Evolutionary conservation across 1,140 invertebrate genomes (phyloP), one percentile per base, ranked within the genome.

Genomic region (Lucilia cuprina): DNA sequence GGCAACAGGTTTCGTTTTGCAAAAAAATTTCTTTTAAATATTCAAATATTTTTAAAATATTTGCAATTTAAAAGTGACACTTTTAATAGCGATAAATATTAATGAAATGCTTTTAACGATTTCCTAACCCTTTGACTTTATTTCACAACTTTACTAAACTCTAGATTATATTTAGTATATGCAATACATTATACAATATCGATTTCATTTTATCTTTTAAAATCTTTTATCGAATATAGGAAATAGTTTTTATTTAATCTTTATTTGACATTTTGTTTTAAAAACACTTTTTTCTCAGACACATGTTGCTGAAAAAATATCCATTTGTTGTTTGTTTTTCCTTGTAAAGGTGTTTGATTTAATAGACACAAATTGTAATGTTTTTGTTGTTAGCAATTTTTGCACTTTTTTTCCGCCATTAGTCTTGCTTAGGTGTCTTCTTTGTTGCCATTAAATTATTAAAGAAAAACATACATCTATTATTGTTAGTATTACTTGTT

Each of bases 281-380:
- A 30, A 30, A 30, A 30, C 25, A 30, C n/a, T 30, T 30, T 30
- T 55, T 55, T 55, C 50, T 55, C 12, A 13, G 0, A 55, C 4
- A 55, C 17, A 55, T 55, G 50, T 55, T 55, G 12, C 1, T 55
- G 12, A 8, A 55, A 17, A 41, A 30, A 30, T 55, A 12, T 55
- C 17, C 12, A 55, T 41, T 77, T 77, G 19, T 10, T 75, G 74
- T 25, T 77, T 77, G 30, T 41, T 41, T 77, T 77, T 77, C 74
- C 74, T 41, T 77, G 35, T 41, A 14, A 17, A 77, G 74, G 74
- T 77, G 74, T 77, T 41, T 77, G 74, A 41, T 77, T 77, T 77
- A 77, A 77, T 41, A 41, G 34, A 17, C 50, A 55, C 9, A 30
- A 30, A 30, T 30, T 2, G 25, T 30, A 30, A 41, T 55, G n/a